Percentiles rank a stretch among this genome's conserved stretches.
phyloP scores from a whole-genome alignment of 2,113 vertebrate species.

The Halichoerus grypus region DNA sequence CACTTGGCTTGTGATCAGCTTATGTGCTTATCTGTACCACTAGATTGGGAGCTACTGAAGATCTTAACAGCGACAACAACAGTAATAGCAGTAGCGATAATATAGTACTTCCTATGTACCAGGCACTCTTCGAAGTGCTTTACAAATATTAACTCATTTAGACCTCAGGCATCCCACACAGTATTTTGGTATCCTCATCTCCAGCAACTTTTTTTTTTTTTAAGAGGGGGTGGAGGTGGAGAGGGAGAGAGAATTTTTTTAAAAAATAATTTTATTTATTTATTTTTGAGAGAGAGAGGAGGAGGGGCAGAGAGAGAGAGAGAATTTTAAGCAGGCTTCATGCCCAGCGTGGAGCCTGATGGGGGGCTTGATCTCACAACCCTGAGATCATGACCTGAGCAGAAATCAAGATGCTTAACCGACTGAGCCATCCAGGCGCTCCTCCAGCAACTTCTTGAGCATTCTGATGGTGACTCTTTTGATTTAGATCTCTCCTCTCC shows the following conservation, averaged over 20 bases:
- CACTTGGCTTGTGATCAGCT: background rate
- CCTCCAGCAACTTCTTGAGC: slow-evolving; percentile 38
- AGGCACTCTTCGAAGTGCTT: background rate
- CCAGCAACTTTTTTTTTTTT: background rate
- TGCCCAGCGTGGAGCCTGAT: background rate
- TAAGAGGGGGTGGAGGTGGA: background rate
- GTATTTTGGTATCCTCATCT: background rate
- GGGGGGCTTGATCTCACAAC: background rate
- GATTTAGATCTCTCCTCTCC: background rate
- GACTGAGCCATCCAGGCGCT: background rate
- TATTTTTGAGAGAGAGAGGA: background rate
- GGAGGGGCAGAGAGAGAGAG: background rate
- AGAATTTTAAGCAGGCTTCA: background rate
- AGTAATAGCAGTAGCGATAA: background rate
- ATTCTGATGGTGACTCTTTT: background rate
- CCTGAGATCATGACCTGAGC: background rate
- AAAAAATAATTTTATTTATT: background rate
- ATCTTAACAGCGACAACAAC: background rate
- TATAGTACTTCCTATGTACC: background rate
- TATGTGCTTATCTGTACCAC: background rate
- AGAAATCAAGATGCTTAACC: background rate
- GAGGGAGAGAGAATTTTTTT: background rate
- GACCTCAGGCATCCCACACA: background rate
- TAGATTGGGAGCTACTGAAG: background rate
- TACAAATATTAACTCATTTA: background rate